Conservation (phyloP, 2,113 vertebrate species). For the Apus apus region DNA sequence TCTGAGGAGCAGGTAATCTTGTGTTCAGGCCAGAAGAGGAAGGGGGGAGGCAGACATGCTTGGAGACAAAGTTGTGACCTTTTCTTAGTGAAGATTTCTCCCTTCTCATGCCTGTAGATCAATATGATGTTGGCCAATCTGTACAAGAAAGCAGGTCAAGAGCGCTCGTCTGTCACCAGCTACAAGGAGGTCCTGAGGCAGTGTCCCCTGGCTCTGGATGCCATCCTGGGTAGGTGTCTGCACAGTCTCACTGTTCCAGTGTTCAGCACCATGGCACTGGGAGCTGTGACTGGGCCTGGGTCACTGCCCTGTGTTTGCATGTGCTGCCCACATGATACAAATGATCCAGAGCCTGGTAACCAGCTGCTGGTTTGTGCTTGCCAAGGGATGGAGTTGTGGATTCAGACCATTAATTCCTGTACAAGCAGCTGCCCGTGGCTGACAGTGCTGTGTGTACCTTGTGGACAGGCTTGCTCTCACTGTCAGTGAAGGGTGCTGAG, state of each 20-base stretch:
- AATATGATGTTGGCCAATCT: slow-evolving; percentile 99
- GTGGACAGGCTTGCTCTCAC: slow-evolving; percentile 88
- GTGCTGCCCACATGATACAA: accelerated
- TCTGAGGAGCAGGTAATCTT: neutral
- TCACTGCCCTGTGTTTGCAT: neutral
- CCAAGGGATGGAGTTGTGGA: neutral
- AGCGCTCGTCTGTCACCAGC: slow-evolving; percentile 95
- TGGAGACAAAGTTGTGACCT: neutral
- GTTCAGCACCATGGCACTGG: neutral
- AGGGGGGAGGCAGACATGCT: neutral
- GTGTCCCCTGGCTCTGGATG: slow-evolving; percentile 95
- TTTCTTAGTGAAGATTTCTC: neutral
- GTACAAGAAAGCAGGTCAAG: slow-evolving; percentile 97
- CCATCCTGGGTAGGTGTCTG: slow-evolving; percentile 86
- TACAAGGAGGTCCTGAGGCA: slow-evolving; percentile 98
- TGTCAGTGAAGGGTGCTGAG: slow-evolving; percentile 97
- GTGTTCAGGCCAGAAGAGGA: neutral
- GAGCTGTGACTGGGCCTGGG: neutral
- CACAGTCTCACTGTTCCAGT: neutral
- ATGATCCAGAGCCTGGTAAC: neutral
- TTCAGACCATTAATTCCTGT: neutral
- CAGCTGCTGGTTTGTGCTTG: neutral
- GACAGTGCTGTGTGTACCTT: neutral
- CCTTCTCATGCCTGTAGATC: slow-evolving; percentile 81
- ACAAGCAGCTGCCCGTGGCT: neutral